Base-by-base conservation (phyloP, 2,113 vertebrate species). In the Natator depressus region DNA sequence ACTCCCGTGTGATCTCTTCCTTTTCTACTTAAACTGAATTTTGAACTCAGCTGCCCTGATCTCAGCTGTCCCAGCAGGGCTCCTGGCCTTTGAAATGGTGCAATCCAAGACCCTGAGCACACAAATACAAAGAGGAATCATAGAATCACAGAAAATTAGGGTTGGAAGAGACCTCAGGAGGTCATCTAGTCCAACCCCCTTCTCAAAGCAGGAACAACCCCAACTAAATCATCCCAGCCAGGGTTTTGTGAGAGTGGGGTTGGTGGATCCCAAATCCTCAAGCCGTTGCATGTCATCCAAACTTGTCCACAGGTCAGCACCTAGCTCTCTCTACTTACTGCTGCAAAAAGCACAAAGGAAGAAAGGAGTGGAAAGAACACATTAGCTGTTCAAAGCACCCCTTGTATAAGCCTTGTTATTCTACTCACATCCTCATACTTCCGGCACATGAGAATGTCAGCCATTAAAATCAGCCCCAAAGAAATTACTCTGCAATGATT, bases 331-430 rank as follows among this genome's bases (percentile, higher is more conserved):
- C 79, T 82, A 96, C 50, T 65, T 69, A 91, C 72, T 12, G 31
- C 86, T 89, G 84, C 65, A 92, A 85, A 95, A 94, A 94, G 84
- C 92, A 93, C 80, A 83, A 8, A 81, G 86, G 82, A 90, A 88
- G 89, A 92, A 88, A 88, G 93, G 75, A 81, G 65, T 87, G 86
- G 75, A 85, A 88, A 87, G 92, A 88, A 92, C 0, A 1, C 0
- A 0, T 50, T 53, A 92, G 84, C 10, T 95, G 91, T 82, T 88
- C 46, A 5, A 79, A 91, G 82, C 85, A 88, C 38, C 88, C 87
- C 92, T 90, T 0, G 4, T 87, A 78, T 82, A 83, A 0, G 0
- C 79, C 84, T 88, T 65, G 53, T 95, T 95, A 96, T 96, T 96
- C 88, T 80, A 50, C 65, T 92, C 10, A n/a, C 89, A 92, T 1